Conservation (phyloP, 2,113 vertebrate genomes). For the Eurypyga helias region DNA sequence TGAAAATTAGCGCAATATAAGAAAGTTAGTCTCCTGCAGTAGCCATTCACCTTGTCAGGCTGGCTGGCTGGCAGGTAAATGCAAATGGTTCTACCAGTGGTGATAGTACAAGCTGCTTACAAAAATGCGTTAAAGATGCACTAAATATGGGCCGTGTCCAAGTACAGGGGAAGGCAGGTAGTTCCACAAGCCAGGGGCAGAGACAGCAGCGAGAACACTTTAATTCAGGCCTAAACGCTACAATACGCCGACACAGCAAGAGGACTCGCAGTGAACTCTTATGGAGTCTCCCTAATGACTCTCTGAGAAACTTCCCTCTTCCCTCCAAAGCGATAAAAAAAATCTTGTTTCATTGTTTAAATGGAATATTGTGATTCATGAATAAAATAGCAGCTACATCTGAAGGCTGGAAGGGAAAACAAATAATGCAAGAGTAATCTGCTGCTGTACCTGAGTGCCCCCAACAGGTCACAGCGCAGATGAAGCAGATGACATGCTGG, state of each 20-base stretch:
- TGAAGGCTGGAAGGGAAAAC: not conserved
- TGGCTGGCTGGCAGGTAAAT: not conserved
- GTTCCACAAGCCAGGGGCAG: not conserved
- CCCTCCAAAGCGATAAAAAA: not conserved
- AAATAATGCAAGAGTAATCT: not conserved
- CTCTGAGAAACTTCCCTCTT: constrained; percentile 23
- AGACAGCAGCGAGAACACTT: not conserved
- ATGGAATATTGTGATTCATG: not conserved
- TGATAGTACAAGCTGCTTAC: not conserved
- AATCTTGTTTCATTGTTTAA: not conserved
- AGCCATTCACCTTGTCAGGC: not conserved
- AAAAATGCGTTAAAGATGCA: not conserved
- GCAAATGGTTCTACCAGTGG: not conserved
- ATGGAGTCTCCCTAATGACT: constrained; percentile 16
- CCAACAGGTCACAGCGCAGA: constrained; percentile 57
- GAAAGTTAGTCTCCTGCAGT: not conserved
- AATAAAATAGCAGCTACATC: constrained; percentile 15
- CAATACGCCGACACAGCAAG: not conserved
- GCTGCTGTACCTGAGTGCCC: constrained; percentile 72
- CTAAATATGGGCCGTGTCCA: not conserved
- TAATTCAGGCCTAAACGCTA: not conserved
- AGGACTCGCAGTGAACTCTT: not conserved
- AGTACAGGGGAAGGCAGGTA: not conserved
- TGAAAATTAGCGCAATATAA: not conserved
- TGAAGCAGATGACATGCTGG: not conserved